Evolutionary conservation across 2,113 vertebrate species (phyloP).

Genomic region (Gopherus flavomarginatus): DNA sequence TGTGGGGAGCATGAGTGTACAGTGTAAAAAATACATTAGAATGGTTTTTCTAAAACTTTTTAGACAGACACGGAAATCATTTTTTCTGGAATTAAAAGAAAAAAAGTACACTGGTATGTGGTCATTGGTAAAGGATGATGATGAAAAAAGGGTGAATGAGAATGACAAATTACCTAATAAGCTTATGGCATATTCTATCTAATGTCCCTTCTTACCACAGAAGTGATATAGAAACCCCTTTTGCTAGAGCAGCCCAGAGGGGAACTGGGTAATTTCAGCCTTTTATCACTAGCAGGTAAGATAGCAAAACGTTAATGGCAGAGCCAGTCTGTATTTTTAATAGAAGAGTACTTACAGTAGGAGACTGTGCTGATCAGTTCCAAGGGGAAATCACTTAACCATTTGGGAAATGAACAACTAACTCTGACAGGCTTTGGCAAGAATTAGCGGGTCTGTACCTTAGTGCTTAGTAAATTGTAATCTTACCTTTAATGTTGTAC

Average conservation of each 20-base stretch:
- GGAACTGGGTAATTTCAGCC: slow-evolving; percentile 10
- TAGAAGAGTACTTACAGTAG: slow-evolving; percentile 13
- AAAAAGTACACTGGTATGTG: slow-evolving; percentile 32
- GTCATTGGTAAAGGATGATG: slow-evolving; percentile 36
- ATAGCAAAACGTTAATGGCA: slow-evolving; percentile 15
- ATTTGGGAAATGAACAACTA: slow-evolving; percentile 44
- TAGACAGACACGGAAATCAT: slow-evolving; percentile 56
- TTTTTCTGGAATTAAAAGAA: slow-evolving; percentile 56
- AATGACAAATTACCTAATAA: slow-evolving; percentile 47
- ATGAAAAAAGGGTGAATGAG: neutral
- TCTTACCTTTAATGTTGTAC: slow-evolving; percentile 10
- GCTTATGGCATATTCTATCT: slow-evolving; percentile 38
- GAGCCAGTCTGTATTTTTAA: slow-evolving; percentile 8
- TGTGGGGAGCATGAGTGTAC: slow-evolving; percentile 1
- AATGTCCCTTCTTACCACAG: slow-evolving; percentile 30
- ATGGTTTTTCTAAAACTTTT: neutral
- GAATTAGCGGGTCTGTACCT: slow-evolving; percentile 41
- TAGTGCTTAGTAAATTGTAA: slow-evolving; percentile 59
- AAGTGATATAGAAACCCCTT: neutral
- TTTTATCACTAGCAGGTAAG: slow-evolving; percentile 4
- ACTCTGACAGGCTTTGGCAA: slow-evolving; percentile 65
- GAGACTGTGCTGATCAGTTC: slow-evolving; percentile 44
- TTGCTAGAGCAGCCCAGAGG: neutral
- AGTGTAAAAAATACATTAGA: neutral
- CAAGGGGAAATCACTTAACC: slow-evolving; percentile 3